Evolutionary conservation across 2,113 vertebrate genomes (phyloP).

Genomic region (Antechinus stuartii): DNA sequence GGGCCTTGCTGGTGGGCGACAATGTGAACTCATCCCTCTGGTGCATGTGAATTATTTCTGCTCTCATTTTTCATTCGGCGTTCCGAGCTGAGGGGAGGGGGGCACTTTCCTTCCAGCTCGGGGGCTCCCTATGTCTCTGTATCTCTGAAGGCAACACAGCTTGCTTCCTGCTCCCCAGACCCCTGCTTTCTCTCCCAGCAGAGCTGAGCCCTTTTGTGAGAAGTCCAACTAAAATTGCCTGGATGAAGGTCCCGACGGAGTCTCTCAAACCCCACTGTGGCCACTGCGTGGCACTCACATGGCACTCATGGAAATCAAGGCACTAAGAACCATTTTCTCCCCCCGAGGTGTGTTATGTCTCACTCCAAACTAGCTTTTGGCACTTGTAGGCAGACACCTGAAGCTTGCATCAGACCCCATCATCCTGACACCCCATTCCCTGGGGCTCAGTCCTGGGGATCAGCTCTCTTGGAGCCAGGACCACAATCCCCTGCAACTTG

Average conservation of each 20-base stretch:
- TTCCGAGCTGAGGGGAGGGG: neutral
- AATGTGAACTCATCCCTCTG: neutral
- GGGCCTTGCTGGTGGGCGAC: neutral
- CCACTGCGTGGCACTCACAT: neutral
- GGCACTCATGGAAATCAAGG: neutral
- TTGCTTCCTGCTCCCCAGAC: neutral
- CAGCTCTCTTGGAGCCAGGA: neutral
- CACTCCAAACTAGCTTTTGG: neutral
- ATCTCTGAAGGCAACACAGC: neutral
- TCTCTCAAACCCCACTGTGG: neutral
- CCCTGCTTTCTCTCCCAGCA: neutral
- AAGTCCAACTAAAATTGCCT: neutral
- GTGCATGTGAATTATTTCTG: neutral
- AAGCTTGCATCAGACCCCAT: slow-evolving; percentile 56
- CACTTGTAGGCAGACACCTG: too few species aligned
- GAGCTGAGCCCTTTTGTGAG: neutral
- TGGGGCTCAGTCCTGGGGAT: neutral
- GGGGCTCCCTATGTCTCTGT: neutral
- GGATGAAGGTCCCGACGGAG: neutral
- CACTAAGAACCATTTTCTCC: neutral
- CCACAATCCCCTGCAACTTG: too few species aligned
- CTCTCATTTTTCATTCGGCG: neutral
- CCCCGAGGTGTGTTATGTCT: neutral
- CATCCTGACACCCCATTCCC: slow-evolving; percentile 15
- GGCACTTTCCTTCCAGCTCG: neutral